Percentiles rank a stretch among this genome's conserved stretches.
These are phyloP conservation scores for Pollenia griseotomentosa DNA, from an alignment of 2,888 invertebrate species.

Conservation along the genomic window DNA sequence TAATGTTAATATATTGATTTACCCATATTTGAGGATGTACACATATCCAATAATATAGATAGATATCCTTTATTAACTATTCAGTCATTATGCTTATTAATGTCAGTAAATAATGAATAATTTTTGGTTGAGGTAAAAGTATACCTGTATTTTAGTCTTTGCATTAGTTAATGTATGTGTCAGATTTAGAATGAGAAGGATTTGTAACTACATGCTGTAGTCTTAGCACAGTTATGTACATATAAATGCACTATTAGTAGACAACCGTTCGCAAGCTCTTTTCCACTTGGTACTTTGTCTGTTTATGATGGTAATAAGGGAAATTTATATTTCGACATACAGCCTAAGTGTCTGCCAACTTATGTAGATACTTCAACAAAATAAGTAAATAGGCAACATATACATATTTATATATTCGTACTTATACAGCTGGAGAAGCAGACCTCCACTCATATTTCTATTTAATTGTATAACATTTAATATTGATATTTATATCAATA, in stretches of 20 bases:
- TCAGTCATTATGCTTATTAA: constrained; percentile 55
- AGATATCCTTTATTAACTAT: constrained; percentile 1
- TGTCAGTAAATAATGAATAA: constrained; percentile 59
- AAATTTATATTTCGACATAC: constrained; percentile 40
- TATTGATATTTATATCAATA: constrained; percentile 50
- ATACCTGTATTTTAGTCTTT: background rate
- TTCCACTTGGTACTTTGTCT: constrained; percentile 17
- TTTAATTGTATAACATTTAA: constrained; percentile 53
- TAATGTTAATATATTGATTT: background rate
- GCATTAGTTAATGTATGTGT: constrained; percentile 27
- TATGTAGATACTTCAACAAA: background rate
- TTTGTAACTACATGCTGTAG: constrained; percentile 32
- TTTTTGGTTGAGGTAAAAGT: background rate
- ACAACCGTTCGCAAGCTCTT: constrained; percentile 11
- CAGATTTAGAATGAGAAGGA: constrained; percentile 42
- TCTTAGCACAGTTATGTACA: constrained; percentile 10
- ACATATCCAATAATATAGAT: background rate
- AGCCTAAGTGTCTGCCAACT: background rate
- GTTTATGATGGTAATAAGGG: constrained; percentile 32
- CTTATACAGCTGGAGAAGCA: constrained; percentile 24
- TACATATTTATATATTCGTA: background rate
- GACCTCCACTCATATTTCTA: constrained; percentile 17
- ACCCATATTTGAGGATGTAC: too few relatives aligned
- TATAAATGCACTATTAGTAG: background rate
- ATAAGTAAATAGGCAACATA: constrained; percentile 23